phyloP scores from a whole-genome alignment of 2,113 vertebrate species.

The Tragelaphus imberbis region DNA sequence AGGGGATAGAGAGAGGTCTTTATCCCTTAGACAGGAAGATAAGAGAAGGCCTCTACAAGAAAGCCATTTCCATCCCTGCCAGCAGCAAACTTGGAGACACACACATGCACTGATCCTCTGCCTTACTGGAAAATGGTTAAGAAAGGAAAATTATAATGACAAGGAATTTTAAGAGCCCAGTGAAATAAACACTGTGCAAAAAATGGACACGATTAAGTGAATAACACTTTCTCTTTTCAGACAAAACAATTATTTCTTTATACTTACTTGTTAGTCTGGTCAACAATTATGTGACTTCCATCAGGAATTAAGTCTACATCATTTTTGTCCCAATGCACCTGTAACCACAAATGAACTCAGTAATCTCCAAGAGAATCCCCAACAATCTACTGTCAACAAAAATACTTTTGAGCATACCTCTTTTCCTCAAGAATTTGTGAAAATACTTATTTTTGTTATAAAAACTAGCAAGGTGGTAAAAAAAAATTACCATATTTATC shows the following conservation, averaged over 20 bases:
- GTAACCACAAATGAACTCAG: constrained; percentile 53
- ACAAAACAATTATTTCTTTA: constrained; percentile 12
- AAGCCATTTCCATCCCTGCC: background rate
- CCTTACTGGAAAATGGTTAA: background rate
- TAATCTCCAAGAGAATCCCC: background rate
- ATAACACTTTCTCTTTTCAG: background rate
- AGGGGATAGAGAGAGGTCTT: background rate
- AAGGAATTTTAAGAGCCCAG: background rate
- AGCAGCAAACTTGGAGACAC: background rate
- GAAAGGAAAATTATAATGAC: background rate
- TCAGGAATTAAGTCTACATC: constrained; percentile 66
- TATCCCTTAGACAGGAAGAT: background rate
- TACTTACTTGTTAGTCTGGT: constrained; percentile 75
- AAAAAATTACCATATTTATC: background rate
- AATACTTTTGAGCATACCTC: background rate
- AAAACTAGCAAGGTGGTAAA: background rate
- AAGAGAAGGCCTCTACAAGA: background rate
- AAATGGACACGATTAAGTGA: background rate
- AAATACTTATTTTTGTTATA: background rate
- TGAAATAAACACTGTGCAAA: background rate
- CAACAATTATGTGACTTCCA: constrained; percentile 52
- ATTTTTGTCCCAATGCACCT: constrained; percentile 77
- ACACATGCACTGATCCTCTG: background rate
- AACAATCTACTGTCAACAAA: background rate
- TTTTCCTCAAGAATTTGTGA: background rate